A percentile compares a stretch with the other conserved stretches of the same genome.
These are phyloP conservation scores for Onychomys leucogaster DNA, from an alignment of 2,797 vertebrate genomes.

Conservation along the genomic window DNA sequence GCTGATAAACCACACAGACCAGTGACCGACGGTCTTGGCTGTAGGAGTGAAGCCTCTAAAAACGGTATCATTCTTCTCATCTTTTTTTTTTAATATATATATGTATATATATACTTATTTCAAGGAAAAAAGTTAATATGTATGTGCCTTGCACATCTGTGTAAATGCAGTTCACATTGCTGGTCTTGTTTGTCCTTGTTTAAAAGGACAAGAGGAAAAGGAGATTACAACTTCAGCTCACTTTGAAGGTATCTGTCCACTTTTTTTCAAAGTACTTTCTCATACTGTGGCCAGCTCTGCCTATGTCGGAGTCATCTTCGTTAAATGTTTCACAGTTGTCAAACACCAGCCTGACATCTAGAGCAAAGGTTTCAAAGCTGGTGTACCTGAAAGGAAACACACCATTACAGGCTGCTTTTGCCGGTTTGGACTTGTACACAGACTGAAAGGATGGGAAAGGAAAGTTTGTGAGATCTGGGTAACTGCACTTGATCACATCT, in stretches of 20 bases:
- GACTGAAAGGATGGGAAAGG: neutral
- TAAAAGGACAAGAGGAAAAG: conserved; percentile 73
- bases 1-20: conserved; percentile 91
- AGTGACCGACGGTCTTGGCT: conserved; percentile 89
- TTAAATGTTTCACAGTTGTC: conserved; percentile 99
- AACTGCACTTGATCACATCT: neutral
- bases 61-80: conserved; percentile 85
- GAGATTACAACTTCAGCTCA: conserved; percentile 91
- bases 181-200: conserved; percentile 90
- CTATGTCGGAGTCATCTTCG: conserved; percentile 99
- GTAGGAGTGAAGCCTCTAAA: conserved; percentile 89
- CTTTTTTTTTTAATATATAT: conserved; percentile 12
- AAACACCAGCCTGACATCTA: conserved; percentile 98
- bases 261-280: conserved; percentile 99
- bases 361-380: conserved; percentile 97
- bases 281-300: conserved; percentile 99
- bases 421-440: conserved; percentile 49
- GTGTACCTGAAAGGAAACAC: conserved; percentile 93
- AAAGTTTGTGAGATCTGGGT: neutral
- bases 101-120: conserved; percentile 72
- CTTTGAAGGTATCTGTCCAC: conserved; percentile 99
- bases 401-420: conserved; percentile 61
- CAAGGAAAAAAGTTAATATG: conserved; percentile 84
- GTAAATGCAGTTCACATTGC: conserved; percentile 90
- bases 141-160: conserved; percentile 88